Evolutionary conservation across 2,888 invertebrate genomes (phyloP).

Genomic region (Isotomurus palustris): DNA sequence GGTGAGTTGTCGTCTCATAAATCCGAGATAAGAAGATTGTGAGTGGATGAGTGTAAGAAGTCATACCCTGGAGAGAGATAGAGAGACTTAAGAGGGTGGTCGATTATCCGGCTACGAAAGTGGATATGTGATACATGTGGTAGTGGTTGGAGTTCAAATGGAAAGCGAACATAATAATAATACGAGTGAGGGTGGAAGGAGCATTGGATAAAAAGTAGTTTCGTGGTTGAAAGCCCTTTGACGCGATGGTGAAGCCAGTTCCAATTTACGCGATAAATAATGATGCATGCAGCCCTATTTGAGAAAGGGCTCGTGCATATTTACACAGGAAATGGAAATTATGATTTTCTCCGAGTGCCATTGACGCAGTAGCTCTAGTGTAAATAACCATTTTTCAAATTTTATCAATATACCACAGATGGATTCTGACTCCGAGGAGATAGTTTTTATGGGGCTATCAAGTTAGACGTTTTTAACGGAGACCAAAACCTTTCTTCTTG

Average conservation of each 20-base stretch:
- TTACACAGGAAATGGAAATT: slow-evolving; percentile 47
- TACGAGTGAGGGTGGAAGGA: slow-evolving; percentile 15
- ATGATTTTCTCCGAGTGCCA: slow-evolving; percentile 47
- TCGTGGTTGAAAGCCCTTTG: slow-evolving; percentile 43
- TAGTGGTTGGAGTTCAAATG: background rate
- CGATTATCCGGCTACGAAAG: background rate
- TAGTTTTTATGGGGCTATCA: slow-evolving; percentile 46
- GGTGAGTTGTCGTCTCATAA: background rate
- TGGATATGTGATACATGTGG: background rate
- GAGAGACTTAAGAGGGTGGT: slow-evolving; percentile 1
- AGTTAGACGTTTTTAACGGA: slow-evolving; percentile 40
- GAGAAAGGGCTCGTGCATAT: slow-evolving; percentile 34
- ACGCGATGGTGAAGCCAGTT: slow-evolving; percentile 37
- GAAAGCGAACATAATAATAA: slow-evolving; percentile 4
- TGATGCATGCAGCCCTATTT: slow-evolving; percentile 41
- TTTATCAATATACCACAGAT: slow-evolving; percentile 49
- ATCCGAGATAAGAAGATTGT: slow-evolving; percentile 5
- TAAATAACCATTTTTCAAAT: slow-evolving; percentile 48
- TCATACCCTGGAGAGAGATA: slow-evolving; percentile 2
- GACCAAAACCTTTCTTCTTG: slow-evolving; percentile 11
- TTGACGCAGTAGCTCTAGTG: slow-evolving; percentile 44
- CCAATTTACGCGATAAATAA: slow-evolving; percentile 45
- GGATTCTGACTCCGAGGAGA: slow-evolving; percentile 46
- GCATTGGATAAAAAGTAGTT: slow-evolving; percentile 43
- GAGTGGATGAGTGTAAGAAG: background rate